phyloP scores from a whole-genome alignment of 2,888 invertebrate genomes.

The Drosophila kuntzei region DNA sequence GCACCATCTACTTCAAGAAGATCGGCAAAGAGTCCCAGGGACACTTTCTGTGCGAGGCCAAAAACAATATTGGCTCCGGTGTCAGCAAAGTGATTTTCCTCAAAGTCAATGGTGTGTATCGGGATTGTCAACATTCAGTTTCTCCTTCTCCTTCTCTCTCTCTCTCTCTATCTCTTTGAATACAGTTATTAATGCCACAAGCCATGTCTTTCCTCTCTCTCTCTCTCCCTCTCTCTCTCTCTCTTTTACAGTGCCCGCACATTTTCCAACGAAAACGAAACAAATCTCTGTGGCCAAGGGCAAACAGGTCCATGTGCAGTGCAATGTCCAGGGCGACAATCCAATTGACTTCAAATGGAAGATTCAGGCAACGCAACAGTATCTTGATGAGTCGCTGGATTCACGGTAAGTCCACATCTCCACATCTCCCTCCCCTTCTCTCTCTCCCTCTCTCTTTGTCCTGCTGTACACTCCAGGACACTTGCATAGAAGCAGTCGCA shows the following conservation, averaged over 20 bases:
- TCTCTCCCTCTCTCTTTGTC: neutral
- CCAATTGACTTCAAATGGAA: slow-evolving; percentile 95
- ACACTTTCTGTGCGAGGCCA: slow-evolving; percentile 96
- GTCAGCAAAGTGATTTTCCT: slow-evolving; percentile 96
- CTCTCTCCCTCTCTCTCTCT: neutral
- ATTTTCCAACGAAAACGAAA: slow-evolving; percentile 93
- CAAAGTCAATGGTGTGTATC: slow-evolving; percentile 93
- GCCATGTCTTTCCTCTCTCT: slow-evolving; percentile 78
- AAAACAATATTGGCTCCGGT: slow-evolving; percentile 95
- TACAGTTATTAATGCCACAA: slow-evolving; percentile 27
- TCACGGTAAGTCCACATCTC: slow-evolving; percentile 86
- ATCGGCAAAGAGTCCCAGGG: slow-evolving; percentile 95
- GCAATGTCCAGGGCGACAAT: slow-evolving; percentile 94
- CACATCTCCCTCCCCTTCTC: neutral
- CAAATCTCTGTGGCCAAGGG: slow-evolving; percentile 93
- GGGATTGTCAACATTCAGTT: no score
- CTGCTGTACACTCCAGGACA: slow-evolving; percentile 26
- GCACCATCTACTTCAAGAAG: slow-evolving; percentile 92
- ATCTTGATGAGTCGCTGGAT: slow-evolving; percentile 90
- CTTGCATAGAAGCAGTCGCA: slow-evolving; percentile 10
- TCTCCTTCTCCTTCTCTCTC: neutral
- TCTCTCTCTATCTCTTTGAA: neutral
- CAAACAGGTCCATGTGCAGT: slow-evolving; percentile 93
- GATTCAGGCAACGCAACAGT: slow-evolving; percentile 89
- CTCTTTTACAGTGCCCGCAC: slow-evolving; percentile 89